Conservation (phyloP, 23 tunicate species). For the Trididemnum nubilum region DNA sequence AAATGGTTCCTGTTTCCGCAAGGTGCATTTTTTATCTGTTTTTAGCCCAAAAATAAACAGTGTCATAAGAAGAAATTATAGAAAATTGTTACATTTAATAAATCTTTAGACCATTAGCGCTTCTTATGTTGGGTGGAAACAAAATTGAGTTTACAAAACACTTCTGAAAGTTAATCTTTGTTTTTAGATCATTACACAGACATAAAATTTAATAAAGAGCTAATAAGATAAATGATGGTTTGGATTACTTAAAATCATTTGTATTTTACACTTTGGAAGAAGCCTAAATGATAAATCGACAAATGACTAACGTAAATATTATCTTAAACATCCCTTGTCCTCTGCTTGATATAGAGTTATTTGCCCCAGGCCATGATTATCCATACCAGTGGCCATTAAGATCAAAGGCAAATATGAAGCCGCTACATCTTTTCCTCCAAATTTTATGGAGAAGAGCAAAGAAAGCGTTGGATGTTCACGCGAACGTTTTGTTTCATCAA, state of each 20-base stretch:
- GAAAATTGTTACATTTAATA: no score
- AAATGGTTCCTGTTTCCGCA: no score
- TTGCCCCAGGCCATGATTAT: background rate
- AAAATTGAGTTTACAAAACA: background rate
- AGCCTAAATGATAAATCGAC: background rate
- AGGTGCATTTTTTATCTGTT: no score
- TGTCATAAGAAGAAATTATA: no score
- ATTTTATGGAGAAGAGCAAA: background rate
- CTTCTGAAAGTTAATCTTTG: background rate
- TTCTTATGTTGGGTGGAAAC: background rate
- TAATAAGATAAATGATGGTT: background rate
- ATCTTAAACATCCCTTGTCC: background rate
- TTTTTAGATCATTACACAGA: background rate
- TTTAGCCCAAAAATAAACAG: no score
- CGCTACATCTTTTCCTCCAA: no score
- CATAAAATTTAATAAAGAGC: conserved; percentile 6
- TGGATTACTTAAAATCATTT: conserved; percentile 4
- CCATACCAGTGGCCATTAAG: background rate
- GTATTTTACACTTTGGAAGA: background rate
- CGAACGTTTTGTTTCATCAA: background rate
- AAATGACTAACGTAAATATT: conserved; percentile 11
- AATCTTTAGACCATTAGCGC: no score
- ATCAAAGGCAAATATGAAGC: background rate
- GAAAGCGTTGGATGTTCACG: background rate
- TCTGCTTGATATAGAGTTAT: background rate